Conservation (phyloP, 2,888 invertebrate genomes). For the Hanleya hanleyi region DNA sequence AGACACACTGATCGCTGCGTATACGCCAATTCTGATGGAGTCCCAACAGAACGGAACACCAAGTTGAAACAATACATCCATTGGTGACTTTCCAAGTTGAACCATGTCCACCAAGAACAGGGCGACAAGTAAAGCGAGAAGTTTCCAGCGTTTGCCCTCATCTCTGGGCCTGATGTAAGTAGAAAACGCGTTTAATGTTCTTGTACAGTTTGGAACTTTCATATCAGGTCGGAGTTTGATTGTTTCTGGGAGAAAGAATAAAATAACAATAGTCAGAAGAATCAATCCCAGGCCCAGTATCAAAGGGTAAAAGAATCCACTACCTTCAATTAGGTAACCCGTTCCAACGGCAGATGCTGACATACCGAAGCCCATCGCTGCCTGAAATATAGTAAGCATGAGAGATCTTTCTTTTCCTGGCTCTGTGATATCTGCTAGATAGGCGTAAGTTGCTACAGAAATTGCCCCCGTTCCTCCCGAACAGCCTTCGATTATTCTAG, state of each 20-base stretch:
- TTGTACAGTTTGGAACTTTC: background rate
- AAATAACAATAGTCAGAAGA: background rate
- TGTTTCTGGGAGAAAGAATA: slow-evolving; percentile 36
- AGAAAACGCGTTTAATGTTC: background rate
- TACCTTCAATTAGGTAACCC: slow-evolving; percentile 35
- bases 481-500: slow-evolving; percentile 34
- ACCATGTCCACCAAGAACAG: slow-evolving; percentile 20
- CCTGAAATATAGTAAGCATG: slow-evolving; percentile 34
- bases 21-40: slow-evolving; percentile 38
- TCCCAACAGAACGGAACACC: slow-evolving; percentile 46
- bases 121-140: background rate
- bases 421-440: slow-evolving; percentile 38
- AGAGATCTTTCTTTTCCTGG: slow-evolving; percentile 28
- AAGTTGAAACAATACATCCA: slow-evolving; percentile 40
- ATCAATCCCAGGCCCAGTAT: slow-evolving; percentile 17
- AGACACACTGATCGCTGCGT: slow-evolving; percentile 20
- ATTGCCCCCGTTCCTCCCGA: slow-evolving; percentile 37
- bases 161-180: background rate
- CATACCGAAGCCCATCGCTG: slow-evolving; percentile 23
- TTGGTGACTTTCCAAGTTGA: slow-evolving; percentile 27
- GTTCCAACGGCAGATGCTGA: slow-evolving; percentile 19
- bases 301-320: slow-evolving; percentile 39
- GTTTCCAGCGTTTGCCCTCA: background rate
- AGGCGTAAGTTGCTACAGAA: slow-evolving; percentile 36
- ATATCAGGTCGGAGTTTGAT: slow-evolving; percentile 25